Evolutionary conservation across 2,888 invertebrate genomes (phyloP).

Genomic region (Platycheirus rosarum): DNA sequence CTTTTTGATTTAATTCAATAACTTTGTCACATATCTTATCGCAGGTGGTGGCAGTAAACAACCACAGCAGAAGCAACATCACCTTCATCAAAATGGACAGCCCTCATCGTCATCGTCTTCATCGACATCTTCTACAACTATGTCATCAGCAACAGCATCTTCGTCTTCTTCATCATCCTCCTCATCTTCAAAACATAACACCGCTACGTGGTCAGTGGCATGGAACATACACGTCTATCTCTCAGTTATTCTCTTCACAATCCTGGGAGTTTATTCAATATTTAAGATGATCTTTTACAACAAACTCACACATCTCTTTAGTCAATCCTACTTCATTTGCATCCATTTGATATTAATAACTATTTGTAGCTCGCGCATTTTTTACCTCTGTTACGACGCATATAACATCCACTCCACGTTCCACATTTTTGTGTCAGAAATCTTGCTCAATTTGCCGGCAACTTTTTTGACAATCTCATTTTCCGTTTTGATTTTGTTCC

Average conservation of each 20-base stretch:
- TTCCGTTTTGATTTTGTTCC: slow-evolving; percentile 92
- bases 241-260: slow-evolving; percentile 92
- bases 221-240: slow-evolving; percentile 96
- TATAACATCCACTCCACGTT: slow-evolving; percentile 93
- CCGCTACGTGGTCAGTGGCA: slow-evolving; percentile 89
- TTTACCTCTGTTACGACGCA: slow-evolving; percentile 95
- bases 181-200: slow-evolving; percentile 69
- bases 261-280: slow-evolving; percentile 92
- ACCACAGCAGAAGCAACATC: slow-evolving; percentile 57
- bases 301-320: slow-evolving; percentile 92
- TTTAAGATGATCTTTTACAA: slow-evolving; percentile 93
- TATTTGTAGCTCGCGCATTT: slow-evolving; percentile 91
- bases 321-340: slow-evolving; percentile 93
- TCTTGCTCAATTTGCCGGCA: slow-evolving; percentile 92
- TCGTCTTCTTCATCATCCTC: slow-evolving; percentile 73
- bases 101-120: slow-evolving; percentile 49
- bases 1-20: background rate
- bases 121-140: slow-evolving; percentile 74
- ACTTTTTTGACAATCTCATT: slow-evolving; percentile 95
- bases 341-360: slow-evolving; percentile 92
- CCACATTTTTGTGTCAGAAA: slow-evolving; percentile 90
- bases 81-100: slow-evolving; percentile 55
- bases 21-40: background rate
- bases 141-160: slow-evolving; percentile 58
- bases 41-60: slow-evolving; percentile 57